Conservation (phyloP, 2,888 invertebrate species). For the Agrotis puta region DNA sequence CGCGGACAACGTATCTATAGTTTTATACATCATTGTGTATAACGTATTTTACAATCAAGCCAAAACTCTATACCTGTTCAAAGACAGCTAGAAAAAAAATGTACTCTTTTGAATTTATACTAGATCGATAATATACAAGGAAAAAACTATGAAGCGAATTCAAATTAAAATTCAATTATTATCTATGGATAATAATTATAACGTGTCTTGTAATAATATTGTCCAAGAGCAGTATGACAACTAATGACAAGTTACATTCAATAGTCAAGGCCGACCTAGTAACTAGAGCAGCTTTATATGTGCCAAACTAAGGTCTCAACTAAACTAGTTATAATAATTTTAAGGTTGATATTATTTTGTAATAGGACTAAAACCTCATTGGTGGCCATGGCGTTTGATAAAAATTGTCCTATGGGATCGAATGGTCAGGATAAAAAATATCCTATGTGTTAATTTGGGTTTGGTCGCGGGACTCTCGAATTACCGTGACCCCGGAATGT, state of each 20-base stretch:
- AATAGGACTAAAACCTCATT: not conserved
- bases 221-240: constrained; percentile 52
- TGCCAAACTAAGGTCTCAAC: constrained; percentile 51
- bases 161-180: not conserved
- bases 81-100: not conserved
- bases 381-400: too few species aligned
- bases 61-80: not conserved
- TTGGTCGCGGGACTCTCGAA: too few species aligned
- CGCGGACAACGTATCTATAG: too few species aligned
- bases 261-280: constrained; percentile 79
- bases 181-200: constrained; percentile 3
- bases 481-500: too few species aligned
- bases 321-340: not conserved
- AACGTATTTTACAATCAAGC: too few species aligned
- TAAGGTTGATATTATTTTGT: constrained; percentile 12
- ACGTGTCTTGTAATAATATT: constrained; percentile 29
- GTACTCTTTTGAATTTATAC: too few species aligned
- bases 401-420: too few species aligned
- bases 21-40: too few species aligned
- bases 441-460: too few species aligned
- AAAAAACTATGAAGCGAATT: constrained; percentile 15
- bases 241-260: constrained; percentile 76
- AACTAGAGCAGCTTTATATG: constrained; percentile 74
- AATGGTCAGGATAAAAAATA: too few species aligned
- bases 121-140: constrained; percentile 13